These are phyloP conservation scores for Rugalucina vietnamica DNA, from an alignment of 2,888 invertebrate species.

Conservation along the genomic window DNA sequence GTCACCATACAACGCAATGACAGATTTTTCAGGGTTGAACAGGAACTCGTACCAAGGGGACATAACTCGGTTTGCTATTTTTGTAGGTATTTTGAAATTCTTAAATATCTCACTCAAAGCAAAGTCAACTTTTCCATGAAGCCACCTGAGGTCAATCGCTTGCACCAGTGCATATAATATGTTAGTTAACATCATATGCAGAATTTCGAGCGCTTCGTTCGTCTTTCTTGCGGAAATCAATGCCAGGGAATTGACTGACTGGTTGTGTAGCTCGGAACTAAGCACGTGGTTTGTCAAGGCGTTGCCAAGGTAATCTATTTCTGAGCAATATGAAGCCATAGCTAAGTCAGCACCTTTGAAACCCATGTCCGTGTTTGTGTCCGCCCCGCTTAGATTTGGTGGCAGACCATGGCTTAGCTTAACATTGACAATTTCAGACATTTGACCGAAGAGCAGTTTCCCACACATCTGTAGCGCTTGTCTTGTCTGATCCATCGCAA, in stretches of 20 bases:
- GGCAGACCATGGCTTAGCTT: slow-evolving; percentile 65
- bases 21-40: too few relatives aligned
- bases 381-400: slow-evolving; percentile 70
- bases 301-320: slow-evolving; percentile 67
- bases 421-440: slow-evolving; percentile 68
- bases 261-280: slow-evolving; percentile 73
- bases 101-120: too few relatives aligned
- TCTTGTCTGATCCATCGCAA: slow-evolving; percentile 67
- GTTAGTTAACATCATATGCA: slow-evolving; percentile 69
- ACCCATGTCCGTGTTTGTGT: slow-evolving; percentile 65
- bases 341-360: slow-evolving; percentile 72
- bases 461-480: slow-evolving; percentile 71
- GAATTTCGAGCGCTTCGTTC: slow-evolving; percentile 54
- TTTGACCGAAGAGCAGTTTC: slow-evolving; percentile 70
- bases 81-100: too few relatives aligned
- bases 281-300: slow-evolving; percentile 72
- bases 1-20: too few relatives aligned
- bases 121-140: too few relatives aligned
- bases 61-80: too few relatives aligned
- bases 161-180: not conserved
- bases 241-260: slow-evolving; percentile 72
- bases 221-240: slow-evolving; percentile 61
- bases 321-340: slow-evolving; percentile 71
- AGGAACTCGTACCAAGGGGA: too few relatives aligned
- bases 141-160: slow-evolving; percentile 34